phyloP scores from a whole-genome alignment of 2,888 invertebrate species.

The Notodonta ziczac region DNA sequence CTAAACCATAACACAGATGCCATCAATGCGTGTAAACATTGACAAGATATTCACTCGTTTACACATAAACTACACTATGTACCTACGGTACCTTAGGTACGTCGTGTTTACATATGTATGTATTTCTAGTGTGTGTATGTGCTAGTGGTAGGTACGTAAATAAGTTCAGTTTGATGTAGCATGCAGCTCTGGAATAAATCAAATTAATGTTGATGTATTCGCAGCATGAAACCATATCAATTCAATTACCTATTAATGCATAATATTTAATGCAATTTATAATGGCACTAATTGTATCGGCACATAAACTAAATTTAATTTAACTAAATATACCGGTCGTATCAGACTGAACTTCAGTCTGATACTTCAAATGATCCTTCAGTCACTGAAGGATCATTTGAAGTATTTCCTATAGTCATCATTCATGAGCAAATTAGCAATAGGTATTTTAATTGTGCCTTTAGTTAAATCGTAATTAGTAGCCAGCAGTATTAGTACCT shows the following conservation, averaged over 20 bases:
- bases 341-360: too few species aligned
- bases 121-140: slow-evolving; percentile 8
- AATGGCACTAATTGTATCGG: too few species aligned
- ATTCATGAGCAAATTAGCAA: too few species aligned
- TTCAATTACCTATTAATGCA: not conserved
- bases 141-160: slow-evolving; percentile 9
- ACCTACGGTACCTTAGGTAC: not conserved
- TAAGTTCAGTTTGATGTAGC: slow-evolving; percentile 11
- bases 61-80: not conserved
- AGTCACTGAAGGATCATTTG: too few species aligned
- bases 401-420: too few species aligned
- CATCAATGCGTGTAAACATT: slow-evolving; percentile 1
- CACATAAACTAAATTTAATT: too few species aligned
- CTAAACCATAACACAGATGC: not conserved
- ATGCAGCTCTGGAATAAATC: slow-evolving; percentile 21
- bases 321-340: too few species aligned
- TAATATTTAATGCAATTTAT: too few species aligned
- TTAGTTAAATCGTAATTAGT: too few species aligned
- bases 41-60: not conserved
- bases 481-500: too few species aligned
- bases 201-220: slow-evolving; percentile 18
- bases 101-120: not conserved
- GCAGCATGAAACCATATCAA: not conserved
- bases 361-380: too few species aligned
- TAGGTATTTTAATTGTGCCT: too few species aligned